Evolutionary conservation across 2,888 invertebrate species (phyloP).

Genomic region (Lamellibrachia columna): DNA sequence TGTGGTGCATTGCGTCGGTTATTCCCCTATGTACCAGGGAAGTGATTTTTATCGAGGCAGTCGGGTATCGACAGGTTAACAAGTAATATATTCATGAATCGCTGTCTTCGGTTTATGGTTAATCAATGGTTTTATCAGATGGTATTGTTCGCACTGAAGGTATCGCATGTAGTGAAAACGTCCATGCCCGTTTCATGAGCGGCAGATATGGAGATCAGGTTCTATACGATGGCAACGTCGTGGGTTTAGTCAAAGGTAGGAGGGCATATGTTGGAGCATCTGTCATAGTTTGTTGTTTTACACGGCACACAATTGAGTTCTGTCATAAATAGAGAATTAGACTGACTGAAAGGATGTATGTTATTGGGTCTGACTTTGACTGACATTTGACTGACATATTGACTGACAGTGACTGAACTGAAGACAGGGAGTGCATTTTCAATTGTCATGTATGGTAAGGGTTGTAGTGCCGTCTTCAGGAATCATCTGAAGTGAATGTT

Average conservation of each 20-base stretch:
- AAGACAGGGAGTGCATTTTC: background rate
- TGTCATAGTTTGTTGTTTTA: background rate
- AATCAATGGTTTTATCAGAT: background rate
- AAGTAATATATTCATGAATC: background rate
- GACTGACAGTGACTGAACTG: background rate
- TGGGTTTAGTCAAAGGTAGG: background rate
- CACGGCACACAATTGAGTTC: background rate
- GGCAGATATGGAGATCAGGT: background rate
- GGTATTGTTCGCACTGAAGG: background rate
- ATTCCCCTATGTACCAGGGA: background rate
- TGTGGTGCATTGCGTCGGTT: background rate
- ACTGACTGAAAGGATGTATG: background rate
- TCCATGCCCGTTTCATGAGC: background rate
- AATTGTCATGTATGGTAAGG: background rate
- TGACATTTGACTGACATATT: too few relatives aligned
- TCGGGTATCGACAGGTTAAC: background rate
- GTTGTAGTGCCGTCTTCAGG: background rate
- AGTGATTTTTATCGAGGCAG: background rate
- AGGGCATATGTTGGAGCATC: background rate
- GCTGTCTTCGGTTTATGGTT: slow-evolving; percentile 8
- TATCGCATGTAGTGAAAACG: background rate
- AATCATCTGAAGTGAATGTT: too few relatives aligned
- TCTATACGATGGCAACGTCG: background rate
- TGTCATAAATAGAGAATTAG: background rate
- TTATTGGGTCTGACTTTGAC: background rate